Percentiles rank a stretch among this genome's conserved stretches.
Evolutionary conservation across 2,888 invertebrate genomes (phyloP).

Genomic region (Diarsia rubi): DNA sequence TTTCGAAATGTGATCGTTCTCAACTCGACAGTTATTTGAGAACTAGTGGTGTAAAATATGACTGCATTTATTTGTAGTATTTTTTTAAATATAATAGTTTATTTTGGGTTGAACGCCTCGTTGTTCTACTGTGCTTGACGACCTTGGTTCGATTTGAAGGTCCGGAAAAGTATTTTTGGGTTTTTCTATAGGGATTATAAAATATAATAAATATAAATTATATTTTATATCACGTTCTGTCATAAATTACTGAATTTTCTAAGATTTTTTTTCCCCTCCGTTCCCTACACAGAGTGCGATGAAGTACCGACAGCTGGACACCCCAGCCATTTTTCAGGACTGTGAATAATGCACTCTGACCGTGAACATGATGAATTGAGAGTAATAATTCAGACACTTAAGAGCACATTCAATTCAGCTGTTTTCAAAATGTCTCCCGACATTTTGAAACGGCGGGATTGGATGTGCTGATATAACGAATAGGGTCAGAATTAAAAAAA

Average conservation of each 20-base stretch:
- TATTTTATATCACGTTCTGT: neutral
- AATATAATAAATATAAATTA: too few species aligned
- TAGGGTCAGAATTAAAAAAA: too few species aligned
- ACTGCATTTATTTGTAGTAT: neutral
- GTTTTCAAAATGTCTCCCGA: constrained; percentile 27
- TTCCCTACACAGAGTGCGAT: constrained; percentile 30
- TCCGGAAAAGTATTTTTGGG: too few species aligned
- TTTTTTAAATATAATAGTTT: neutral
- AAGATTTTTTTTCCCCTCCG: constrained; percentile 4
- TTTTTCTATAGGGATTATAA: too few species aligned
- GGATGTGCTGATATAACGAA: too few species aligned
- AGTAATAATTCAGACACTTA: constrained; percentile 50
- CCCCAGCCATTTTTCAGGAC: constrained; percentile 45
- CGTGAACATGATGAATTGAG: constrained; percentile 48
- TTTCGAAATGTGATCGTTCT: constrained; percentile 30
- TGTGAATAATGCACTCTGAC: constrained; percentile 51
- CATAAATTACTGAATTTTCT: constrained; percentile 1
- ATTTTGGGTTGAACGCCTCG: neutral
- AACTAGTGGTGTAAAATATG: neutral
- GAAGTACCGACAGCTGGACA: constrained; percentile 39
- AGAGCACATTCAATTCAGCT: constrained; percentile 31
- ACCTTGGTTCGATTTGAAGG: too few species aligned
- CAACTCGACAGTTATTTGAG: constrained; percentile 19
- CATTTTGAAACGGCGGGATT: too few species aligned
- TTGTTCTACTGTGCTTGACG: too few species aligned